Evolutionary conservation across 2,113 vertebrate genomes (phyloP).

Genomic region (Poecile atricapillus): DNA sequence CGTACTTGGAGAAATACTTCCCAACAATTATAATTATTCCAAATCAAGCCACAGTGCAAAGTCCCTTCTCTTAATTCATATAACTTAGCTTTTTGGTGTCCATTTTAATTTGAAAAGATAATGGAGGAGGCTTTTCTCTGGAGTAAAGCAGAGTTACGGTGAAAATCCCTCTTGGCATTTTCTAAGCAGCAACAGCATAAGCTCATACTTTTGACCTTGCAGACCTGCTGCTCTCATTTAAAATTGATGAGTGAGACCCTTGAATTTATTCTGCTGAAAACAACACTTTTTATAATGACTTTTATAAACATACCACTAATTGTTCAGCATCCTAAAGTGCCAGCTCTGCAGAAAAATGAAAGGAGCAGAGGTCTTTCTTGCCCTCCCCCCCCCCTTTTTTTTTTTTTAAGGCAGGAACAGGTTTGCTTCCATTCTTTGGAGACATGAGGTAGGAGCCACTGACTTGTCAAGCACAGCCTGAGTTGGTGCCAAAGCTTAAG

Average conservation of each 20-base stretch:
- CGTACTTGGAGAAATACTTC: constrained; percentile 41
- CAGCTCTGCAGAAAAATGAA: background rate
- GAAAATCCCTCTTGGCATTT: constrained; percentile 10
- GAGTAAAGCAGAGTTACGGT: background rate
- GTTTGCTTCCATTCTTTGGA: background rate
- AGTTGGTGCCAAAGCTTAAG: background rate
- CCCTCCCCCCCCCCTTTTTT: accelerated
- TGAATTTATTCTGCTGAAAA: constrained; percentile 37
- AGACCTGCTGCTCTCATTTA: constrained; percentile 6
- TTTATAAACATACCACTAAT: constrained; percentile 15
- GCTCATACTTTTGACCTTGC: constrained; percentile 14
- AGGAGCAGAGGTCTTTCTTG: background rate
- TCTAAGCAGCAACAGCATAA: background rate
- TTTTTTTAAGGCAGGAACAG: background rate
- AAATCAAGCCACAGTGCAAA: background rate
- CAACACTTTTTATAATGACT: background rate
- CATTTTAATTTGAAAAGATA: constrained; percentile 18
- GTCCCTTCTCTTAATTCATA: background rate
- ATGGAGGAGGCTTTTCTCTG: background rate
- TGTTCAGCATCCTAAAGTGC: background rate
- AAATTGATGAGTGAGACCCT: constrained; percentile 35
- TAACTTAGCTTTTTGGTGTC: background rate
- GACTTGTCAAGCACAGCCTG: background rate
- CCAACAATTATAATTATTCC: constrained; percentile 50
- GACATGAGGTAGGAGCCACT: background rate